Evolutionary conservation across 2,797 vertebrate genomes (phyloP).

Genomic region (Odontamblyopus rebecca): DNA sequence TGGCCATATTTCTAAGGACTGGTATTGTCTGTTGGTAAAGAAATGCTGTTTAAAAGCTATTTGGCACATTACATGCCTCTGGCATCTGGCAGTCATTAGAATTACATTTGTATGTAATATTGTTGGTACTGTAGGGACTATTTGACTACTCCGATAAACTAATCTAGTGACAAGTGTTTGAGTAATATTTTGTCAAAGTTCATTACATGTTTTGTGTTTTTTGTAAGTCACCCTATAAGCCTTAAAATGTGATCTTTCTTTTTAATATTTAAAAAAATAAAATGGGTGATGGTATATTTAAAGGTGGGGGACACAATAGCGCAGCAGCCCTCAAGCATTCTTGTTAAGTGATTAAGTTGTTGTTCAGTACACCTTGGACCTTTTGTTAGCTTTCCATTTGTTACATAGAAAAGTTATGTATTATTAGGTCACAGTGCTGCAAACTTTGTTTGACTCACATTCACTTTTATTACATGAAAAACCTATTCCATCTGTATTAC

Average conservation of each 20-base stretch:
- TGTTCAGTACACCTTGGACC: constrained; percentile 67
- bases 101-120: constrained; percentile 41
- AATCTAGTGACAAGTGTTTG: constrained; percentile 31
- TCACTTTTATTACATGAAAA: constrained; percentile 48
- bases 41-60: constrained; percentile 47
- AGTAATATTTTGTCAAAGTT: constrained; percentile 33
- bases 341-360: constrained; percentile 48
- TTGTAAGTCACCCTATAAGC: constrained; percentile 69
- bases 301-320: constrained; percentile 34
- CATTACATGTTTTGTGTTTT: constrained; percentile 61
- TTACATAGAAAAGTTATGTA: constrained; percentile 56
- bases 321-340: constrained; percentile 65
- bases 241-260: constrained; percentile 54
- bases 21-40: constrained; percentile 52
- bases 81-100: constrained; percentile 44
- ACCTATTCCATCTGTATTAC: constrained; percentile 62
- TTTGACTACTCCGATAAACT: constrained; percentile 46
- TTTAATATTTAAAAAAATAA: constrained; percentile 32
- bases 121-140: constrained; percentile 50
- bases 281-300: constrained; percentile 47
- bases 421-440: constrained; percentile 55
- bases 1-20: constrained; percentile 59
- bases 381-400: constrained; percentile 57
- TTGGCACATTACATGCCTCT: constrained; percentile 44
- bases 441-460: constrained; percentile 54